Percentiles rank a stretch among this genome's conserved stretches.
Evolutionary conservation across 2,113 vertebrate species (phyloP).

Genomic region (Perccottus glenii): DNA sequence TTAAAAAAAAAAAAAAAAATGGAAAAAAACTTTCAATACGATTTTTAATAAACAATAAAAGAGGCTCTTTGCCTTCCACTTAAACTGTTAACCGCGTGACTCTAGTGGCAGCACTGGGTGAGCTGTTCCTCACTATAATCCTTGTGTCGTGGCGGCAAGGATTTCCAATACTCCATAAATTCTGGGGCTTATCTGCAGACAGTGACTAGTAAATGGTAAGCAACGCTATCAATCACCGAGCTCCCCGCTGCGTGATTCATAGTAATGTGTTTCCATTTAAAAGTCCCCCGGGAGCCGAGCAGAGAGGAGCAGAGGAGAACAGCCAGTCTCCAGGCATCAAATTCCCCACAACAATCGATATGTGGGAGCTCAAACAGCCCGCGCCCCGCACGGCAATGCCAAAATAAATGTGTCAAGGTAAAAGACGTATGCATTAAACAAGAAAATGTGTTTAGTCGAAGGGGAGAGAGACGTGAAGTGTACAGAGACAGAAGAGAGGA

Average conservation of each 20-base stretch:
- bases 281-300: conserved; percentile 56
- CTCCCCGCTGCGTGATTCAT: conserved; percentile 79
- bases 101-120: conserved; percentile 24
- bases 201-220: conserved; percentile 79
- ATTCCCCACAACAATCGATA: conserved; percentile 74
- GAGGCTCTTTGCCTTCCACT: conserved; percentile 41
- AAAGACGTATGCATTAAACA: conserved; percentile 56
- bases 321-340: conserved; percentile 67
- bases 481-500: conserved; percentile 28
- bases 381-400: conserved; percentile 39
- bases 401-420: conserved; percentile 65
- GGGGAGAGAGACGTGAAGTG: conserved; percentile 31
- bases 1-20: background rate
- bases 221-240: conserved; percentile 78
- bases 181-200: conserved; percentile 72
- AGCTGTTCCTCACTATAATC: conserved; percentile 65
- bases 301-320: conserved; percentile 49
- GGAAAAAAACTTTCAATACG: conserved; percentile 28
- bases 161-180: conserved; percentile 78
- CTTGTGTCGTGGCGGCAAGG: conserved; percentile 66
- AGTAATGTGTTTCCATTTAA: conserved; percentile 80
- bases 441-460: conserved; percentile 40
- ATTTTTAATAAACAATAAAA: conserved; percentile 51
- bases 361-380: conserved; percentile 55
- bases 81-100: conserved; percentile 41